Evolutionary conservation across 2,113 vertebrate genomes (phyloP).

Genomic region (Microcebus tavaratra): DNA sequence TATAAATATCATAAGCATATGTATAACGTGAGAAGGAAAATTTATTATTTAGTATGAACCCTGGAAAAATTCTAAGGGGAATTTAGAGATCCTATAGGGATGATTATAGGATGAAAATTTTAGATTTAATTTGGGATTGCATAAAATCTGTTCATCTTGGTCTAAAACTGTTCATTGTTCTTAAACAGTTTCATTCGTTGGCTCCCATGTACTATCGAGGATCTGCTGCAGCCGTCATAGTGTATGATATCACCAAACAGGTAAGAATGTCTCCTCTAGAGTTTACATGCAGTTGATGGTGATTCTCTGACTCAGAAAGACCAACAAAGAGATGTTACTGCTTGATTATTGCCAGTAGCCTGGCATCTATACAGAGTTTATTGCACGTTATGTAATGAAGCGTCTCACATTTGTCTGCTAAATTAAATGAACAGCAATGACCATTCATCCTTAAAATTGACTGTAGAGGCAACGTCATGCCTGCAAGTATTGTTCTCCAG

Average conservation of each 20-base stretch:
- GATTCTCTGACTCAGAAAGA: not conserved
- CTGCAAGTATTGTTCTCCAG: not conserved
- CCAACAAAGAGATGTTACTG: not conserved
- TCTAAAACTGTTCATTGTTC: conserved; percentile 11
- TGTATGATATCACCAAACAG: conserved; percentile 99
- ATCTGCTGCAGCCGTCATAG: conserved; percentile 97
- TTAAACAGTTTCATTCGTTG: conserved; percentile 95
- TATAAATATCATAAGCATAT: not conserved
- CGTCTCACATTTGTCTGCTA: not conserved
- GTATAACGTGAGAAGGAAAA: not conserved
- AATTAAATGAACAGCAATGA: not conserved
- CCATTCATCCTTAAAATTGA: not conserved
- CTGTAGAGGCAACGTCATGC: not conserved
- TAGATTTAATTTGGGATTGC: not conserved
- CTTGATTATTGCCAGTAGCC: not conserved
- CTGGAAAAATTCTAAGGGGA: not conserved
- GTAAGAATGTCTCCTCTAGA: conserved; percentile 80
- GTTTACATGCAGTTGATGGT: not conserved
- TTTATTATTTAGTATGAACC: not conserved
- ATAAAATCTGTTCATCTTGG: not conserved
- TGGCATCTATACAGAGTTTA: not conserved
- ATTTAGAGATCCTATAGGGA: not conserved
- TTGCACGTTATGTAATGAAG: not conserved
- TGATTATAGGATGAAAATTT: not conserved
- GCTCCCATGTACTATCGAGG: conserved; percentile 99